Conservation (phyloP, 1,140 invertebrate species). For the Orchesella cincta region DNA sequence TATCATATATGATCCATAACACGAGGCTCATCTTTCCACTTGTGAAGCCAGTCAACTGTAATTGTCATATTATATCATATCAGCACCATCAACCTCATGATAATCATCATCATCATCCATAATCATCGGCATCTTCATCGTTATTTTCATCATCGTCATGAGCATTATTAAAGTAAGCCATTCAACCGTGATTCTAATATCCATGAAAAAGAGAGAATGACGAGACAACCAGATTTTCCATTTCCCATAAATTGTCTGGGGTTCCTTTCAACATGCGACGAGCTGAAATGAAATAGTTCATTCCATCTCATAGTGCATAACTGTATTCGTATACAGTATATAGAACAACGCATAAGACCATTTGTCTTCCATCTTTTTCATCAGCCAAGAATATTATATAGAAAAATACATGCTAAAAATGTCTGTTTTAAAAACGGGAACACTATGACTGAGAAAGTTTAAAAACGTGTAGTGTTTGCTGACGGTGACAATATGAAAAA, state of each 20-base stretch:
- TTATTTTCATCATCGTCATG: conserved; percentile 2
- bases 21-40: neutral
- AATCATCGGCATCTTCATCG: conserved; percentile 6
- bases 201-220: conserved; percentile 1
- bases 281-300: neutral
- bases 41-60: conserved; percentile 11
- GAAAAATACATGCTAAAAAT: too few relatives aligned
- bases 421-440: too few relatives aligned
- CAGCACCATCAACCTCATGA: conserved; percentile 12
- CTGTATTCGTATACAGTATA: neutral
- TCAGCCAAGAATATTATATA: too few relatives aligned
- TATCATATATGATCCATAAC: too few relatives aligned
- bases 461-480: too few relatives aligned
- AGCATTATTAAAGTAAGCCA: conserved; percentile 15
- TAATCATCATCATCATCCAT: neutral
- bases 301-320: neutral
- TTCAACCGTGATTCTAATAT: conserved; percentile 17
- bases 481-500: too few relatives aligned
- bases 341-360: neutral
- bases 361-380: neutral
- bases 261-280: neutral
- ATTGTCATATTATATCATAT: conserved; percentile 25
- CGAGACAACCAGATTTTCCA: neutral
- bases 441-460: too few relatives aligned
- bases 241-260: neutral